Evolutionary conservation across 2,888 invertebrate genomes (phyloP), one percentile per base, ranked within the genome.

Genomic region (Nemotelus pantherinus): DNA sequence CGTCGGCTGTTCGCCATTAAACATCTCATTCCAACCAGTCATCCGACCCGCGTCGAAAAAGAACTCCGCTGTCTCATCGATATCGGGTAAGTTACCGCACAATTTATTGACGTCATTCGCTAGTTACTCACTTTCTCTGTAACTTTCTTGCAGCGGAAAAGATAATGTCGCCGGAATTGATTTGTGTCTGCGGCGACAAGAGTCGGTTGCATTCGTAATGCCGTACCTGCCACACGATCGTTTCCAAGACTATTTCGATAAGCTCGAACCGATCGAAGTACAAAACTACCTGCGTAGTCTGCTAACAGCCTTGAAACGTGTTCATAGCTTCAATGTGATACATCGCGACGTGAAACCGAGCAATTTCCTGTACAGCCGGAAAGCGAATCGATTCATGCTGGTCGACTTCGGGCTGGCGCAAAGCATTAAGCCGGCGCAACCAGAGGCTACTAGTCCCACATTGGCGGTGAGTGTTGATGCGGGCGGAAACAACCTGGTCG

Each of bases 401-500:
- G 95, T 97, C 10, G 96, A 97, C 87, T 97, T 97, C 89, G 97
- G 97, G 0, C 88, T 97, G 80, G 95, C 96, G 43, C 95, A 96
- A 86, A 90, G 90, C 70, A 82, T 85, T 45, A 78, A 58, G 65
- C 88, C 89, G 80, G 81, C 82, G 58, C 80, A 81, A 68, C 82
- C 84, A 9, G 72, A 48, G 41, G 48, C 53, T 5, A 48, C 41
- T 0, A 43, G 25, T 25, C 9, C 60, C 9, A 10, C 47, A 50
- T 9, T 4, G 2, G 25, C 67, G n/a, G 50, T 25, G 48, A 10
- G 3, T 45, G 65, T 0, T 6, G 67, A 48, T 2, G 6, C 2
- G 4, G 67, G 25, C 9, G 67, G 7, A 25, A 50, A 6, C 67
- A 67, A 39, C 25, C 25, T 25, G 25, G 25, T 25, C 25, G 25